Conservation (phyloP, 2,888 invertebrate species). For the Parasteatoda lunata region DNA sequence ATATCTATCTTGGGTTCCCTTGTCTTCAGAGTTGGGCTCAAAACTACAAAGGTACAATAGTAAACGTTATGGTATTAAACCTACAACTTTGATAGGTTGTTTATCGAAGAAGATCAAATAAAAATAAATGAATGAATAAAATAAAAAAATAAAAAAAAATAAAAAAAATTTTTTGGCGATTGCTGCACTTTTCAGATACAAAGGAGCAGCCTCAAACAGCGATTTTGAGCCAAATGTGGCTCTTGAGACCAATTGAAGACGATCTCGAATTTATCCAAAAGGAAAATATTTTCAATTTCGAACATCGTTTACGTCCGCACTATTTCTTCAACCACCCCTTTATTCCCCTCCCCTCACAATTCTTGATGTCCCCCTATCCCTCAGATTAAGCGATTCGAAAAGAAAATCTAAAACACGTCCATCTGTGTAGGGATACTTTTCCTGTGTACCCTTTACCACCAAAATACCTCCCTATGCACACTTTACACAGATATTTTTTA, state of each 20-base stretch:
- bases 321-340: slow-evolving; percentile 3
- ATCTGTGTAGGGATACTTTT: slow-evolving; percentile 21
- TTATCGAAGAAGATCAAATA: too few species aligned
- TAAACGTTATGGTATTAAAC: too few species aligned
- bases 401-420: slow-evolving; percentile 44
- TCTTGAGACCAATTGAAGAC: slow-evolving; percentile 15
- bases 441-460: slow-evolving; percentile 32
- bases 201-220: slow-evolving; percentile 17
- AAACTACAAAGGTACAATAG: too few species aligned
- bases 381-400: slow-evolving; percentile 44
- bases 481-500: slow-evolving; percentile 6
- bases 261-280: slow-evolving; percentile 46
- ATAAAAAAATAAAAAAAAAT: too few species aligned
- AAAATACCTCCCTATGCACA: background rate
- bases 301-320: slow-evolving; percentile 57
- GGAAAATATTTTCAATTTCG: slow-evolving; percentile 65
- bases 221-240: slow-evolving; percentile 8
- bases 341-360: background rate
- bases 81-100: too few species aligned
- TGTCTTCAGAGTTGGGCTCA: too few species aligned
- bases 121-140: too few species aligned
- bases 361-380: slow-evolving; percentile 3
- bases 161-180: too few species aligned
- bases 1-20: too few species aligned
- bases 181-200: too few species aligned